Evolutionary conservation across 2,888 invertebrate genomes (phyloP).

Genomic region (Aleiodes testaceus): DNA sequence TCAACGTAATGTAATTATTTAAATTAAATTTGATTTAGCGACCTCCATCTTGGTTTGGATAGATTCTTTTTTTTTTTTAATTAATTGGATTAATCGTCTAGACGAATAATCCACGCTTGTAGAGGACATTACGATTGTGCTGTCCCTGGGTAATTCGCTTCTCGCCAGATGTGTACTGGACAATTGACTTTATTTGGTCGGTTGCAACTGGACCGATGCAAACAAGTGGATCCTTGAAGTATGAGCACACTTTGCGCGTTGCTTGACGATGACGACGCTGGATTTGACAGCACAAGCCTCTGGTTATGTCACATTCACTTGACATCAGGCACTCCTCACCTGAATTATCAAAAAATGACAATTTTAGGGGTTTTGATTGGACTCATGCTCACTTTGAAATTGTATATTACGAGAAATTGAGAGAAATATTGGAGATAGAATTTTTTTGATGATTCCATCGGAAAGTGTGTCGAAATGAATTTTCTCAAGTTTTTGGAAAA

Average conservation of each 20-base stretch:
- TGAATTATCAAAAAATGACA: conserved; percentile 51
- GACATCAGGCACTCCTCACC: conserved; percentile 88
- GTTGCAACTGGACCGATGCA: conserved; percentile 90
- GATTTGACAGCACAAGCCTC: conserved; percentile 90
- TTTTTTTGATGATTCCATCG: too few species aligned
- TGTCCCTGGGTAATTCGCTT: conserved; percentile 80
- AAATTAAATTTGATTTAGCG: conserved; percentile 46
- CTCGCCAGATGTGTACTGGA: conserved; percentile 88
- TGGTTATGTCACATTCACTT: conserved; percentile 88
- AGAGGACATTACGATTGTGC: conserved; percentile 64
- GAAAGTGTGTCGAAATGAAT: too few species aligned
- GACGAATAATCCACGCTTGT: conserved; percentile 66
- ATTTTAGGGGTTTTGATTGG: background rate
- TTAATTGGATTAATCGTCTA: conserved; percentile 52
- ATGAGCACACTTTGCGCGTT: conserved; percentile 90
- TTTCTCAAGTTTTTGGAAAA: too few species aligned
- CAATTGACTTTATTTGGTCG: conserved; percentile 81
- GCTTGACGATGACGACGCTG: conserved; percentile 90
- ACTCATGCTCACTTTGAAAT: too few species aligned
- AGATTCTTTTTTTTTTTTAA: conserved; percentile 10
- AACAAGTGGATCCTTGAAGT: conserved; percentile 90
- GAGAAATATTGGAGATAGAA: too few species aligned
- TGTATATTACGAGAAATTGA: too few species aligned
- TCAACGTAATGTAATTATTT: conserved; percentile 44
- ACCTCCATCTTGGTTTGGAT: conserved; percentile 24